These are phyloP conservation scores for Phaethon lepturus DNA, from an alignment of 2,113 vertebrate genomes.

Conservation along the genomic window DNA sequence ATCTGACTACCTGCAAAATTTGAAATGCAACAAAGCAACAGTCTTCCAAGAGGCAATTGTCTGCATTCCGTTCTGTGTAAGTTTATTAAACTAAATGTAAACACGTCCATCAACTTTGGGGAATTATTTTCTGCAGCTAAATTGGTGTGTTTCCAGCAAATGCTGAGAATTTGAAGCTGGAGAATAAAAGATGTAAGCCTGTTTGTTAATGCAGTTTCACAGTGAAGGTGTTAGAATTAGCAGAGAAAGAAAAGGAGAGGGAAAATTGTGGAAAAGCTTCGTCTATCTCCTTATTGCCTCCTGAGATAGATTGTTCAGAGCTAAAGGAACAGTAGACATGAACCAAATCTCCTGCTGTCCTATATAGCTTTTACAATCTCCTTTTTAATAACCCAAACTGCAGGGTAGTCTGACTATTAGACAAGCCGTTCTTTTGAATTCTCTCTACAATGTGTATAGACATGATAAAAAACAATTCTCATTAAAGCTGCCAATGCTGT, in stretches of 20 bases:
- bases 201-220: slow-evolving; percentile 70
- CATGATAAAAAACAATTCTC: slow-evolving; percentile 70
- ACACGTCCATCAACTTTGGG: neutral
- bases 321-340: slow-evolving; percentile 64
- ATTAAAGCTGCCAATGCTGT: slow-evolving; percentile 72
- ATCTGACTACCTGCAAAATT: neutral
- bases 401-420: slow-evolving; percentile 65
- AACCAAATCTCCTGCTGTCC: slow-evolving; percentile 75
- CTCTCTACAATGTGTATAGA: slow-evolving; percentile 51
- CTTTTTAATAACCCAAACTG: slow-evolving; percentile 73
- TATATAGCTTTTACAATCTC: slow-evolving; percentile 74
- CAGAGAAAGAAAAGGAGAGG: slow-evolving; percentile 33
- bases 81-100: neutral
- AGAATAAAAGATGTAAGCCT: slow-evolving; percentile 29
- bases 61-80: neutral
- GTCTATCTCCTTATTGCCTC: slow-evolving; percentile 75
- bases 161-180: neutral
- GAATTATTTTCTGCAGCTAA: slow-evolving; percentile 21
- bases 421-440: slow-evolving; percentile 63
- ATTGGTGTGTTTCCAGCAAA: neutral
- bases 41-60: neutral
- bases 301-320: slow-evolving; percentile 70
- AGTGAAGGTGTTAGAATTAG: slow-evolving; percentile 70
- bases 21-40: neutral
- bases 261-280: slow-evolving; percentile 64